Base-by-base conservation (phyloP, 2,888 invertebrate genomes). In the Nineta flava region DNA sequence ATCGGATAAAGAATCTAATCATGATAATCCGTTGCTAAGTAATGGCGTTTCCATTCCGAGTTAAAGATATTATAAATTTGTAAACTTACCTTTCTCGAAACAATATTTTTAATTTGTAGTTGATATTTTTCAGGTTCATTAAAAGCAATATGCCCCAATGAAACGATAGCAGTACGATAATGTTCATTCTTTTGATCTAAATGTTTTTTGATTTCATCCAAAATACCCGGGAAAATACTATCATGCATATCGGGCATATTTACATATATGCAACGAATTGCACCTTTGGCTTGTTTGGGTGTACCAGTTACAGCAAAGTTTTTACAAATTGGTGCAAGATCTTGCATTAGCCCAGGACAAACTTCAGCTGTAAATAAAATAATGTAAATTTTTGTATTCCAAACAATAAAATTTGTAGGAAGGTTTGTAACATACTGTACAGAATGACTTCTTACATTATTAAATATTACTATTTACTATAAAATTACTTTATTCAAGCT, bases 241-340 rank as follows among this genome's bases (percentile, higher is more conserved):
- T 83, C 85, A 61, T 80, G 80, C 60, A 80, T 68, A 44, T 74
- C 74, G 3, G 74, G 73, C 70, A 87, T 83, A 66, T 92, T 91
- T 45, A 87, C 83, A 65, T 78, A 87, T 49, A 97, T 78, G 67
- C 95, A 96, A 56, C 91, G 80, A 53, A 97, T 85, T 3, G 96
- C 94, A 60, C 95, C 93, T 68, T 97, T 97, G 6, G 95, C 93
- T 68, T 96, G 95, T 66, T 94, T 94, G 1, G 91, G 85, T 3
- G 90, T 87, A 10, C 96, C 96, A 42, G 81, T 80, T 59, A 87
- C 82, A 0, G 92, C 87, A 63, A 93, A 84, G 49, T 83, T 84
- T 62, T 88, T 87, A 65, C 95, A 88, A 47, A 91, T 76, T 2
- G 90, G 87, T 32, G 88, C 81, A 62, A 96, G 67, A 53, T 80